Percentiles rank a stretch among this genome's conserved stretches.
phyloP scores from a whole-genome alignment of 1,140 invertebrate species.

The Orchesella cincta region DNA sequence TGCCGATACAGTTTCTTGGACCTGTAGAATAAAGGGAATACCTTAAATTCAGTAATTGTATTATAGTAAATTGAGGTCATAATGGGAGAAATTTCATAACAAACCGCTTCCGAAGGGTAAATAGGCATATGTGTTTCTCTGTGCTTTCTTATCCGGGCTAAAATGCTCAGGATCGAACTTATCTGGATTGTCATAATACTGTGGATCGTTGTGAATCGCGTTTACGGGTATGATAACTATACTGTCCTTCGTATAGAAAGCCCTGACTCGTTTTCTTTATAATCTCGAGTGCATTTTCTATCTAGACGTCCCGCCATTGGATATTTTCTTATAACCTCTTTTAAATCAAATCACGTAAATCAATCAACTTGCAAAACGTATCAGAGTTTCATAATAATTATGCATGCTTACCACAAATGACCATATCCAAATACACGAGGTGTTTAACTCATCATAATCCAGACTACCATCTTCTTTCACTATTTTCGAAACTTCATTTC shows the following conservation, averaged over 20 bases:
- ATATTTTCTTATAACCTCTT: constrained; percentile 33
- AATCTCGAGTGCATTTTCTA: constrained; percentile 18
- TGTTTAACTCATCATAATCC: not conserved
- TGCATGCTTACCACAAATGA: not conserved
- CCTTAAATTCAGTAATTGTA: not conserved
- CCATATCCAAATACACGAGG: not conserved
- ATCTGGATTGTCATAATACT: not conserved
- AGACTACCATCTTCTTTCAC: not conserved
- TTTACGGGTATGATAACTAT: not conserved
- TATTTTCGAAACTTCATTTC: not conserved
- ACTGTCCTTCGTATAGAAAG: not conserved
- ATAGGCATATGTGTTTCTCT: not conserved
- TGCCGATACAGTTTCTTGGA: no score
- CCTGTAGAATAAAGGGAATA: not conserved
- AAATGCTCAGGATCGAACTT: not conserved
- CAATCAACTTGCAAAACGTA: not conserved
- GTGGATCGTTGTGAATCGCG: not conserved
- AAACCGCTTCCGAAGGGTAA: not conserved
- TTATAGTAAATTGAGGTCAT: not conserved
- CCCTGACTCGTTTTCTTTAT: constrained; percentile 20
- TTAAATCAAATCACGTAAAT: not conserved
- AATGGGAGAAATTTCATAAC: not conserved
- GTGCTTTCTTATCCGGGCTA: not conserved
- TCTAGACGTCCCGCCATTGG: not conserved
- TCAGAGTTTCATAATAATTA: not conserved